Evolutionary conservation across 2,888 invertebrate genomes (phyloP).

Genomic region (Parochlus steinenii): DNA sequence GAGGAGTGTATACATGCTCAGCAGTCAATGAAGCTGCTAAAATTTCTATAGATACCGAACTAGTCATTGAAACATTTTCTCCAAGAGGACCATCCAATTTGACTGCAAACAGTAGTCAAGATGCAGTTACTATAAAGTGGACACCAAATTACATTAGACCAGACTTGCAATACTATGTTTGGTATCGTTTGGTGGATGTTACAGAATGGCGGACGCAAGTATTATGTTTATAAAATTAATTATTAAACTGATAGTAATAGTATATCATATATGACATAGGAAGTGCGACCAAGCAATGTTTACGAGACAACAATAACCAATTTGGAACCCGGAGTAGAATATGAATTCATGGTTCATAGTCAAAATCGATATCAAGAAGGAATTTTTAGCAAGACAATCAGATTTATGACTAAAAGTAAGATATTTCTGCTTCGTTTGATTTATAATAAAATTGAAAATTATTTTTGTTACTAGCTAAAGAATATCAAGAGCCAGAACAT

Average conservation of each 20-base stretch:
- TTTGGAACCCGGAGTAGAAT: constrained; percentile 56
- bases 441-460: neutral
- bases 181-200: constrained; percentile 62
- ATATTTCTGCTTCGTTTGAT: constrained; percentile 7
- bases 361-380: constrained; percentile 79
- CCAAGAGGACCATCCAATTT: constrained; percentile 85
- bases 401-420: constrained; percentile 49
- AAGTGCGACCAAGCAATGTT: constrained; percentile 49
- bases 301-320: constrained; percentile 65
- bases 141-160: constrained; percentile 46
- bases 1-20: constrained; percentile 69
- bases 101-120: constrained; percentile 51
- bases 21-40: constrained; percentile 78
- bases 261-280: too few relatives aligned
- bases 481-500: constrained; percentile 7
- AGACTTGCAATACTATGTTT: constrained; percentile 67
- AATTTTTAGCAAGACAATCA: constrained; percentile 71
- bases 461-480: constrained; percentile 2
- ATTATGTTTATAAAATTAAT: too few relatives aligned
- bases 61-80: constrained; percentile 69
- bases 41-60: constrained; percentile 61
- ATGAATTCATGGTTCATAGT: constrained; percentile 81
- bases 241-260: too few relatives aligned
- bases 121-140: constrained; percentile 67
- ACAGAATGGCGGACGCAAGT: constrained; percentile 69